Conservation (phyloP, 2,888 invertebrate species). For the Clostera curtula region DNA sequence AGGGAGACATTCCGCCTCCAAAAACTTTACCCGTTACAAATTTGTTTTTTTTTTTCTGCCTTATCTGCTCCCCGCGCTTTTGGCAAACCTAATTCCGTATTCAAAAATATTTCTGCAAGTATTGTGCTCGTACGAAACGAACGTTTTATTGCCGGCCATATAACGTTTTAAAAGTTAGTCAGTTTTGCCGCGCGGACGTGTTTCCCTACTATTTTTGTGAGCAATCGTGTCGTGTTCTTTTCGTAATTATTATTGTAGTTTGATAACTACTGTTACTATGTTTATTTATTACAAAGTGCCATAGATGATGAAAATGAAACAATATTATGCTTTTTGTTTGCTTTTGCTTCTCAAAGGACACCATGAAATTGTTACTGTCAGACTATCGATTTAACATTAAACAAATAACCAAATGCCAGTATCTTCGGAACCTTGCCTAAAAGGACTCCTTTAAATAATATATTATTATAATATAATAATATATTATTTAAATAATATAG, state of each 20-base stretch:
- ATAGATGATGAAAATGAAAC: too few relatives aligned
- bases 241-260: slow-evolving; percentile 64
- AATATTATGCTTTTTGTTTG: slow-evolving; percentile 12
- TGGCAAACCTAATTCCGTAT: slow-evolving; percentile 75
- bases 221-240: slow-evolving; percentile 34
- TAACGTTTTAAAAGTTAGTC: slow-evolving; percentile 74
- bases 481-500: too few relatives aligned
- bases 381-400: too few relatives aligned
- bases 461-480: too few relatives aligned
- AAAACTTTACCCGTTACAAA: slow-evolving; percentile 76
- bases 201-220: slow-evolving; percentile 30
- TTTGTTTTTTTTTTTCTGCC: slow-evolving; percentile 74
- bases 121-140: slow-evolving; percentile 70
- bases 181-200: slow-evolving; percentile 53
- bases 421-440: too few relatives aligned
- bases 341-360: too few relatives aligned
- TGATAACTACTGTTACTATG: slow-evolving; percentile 44
- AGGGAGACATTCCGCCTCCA: slow-evolving; percentile 73
- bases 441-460: too few relatives aligned
- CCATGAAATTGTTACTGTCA: too few relatives aligned
- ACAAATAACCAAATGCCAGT: too few relatives aligned
- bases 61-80: slow-evolving; percentile 73
- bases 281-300: slow-evolving; percentile 43
- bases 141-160: slow-evolving; percentile 71
- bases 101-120: slow-evolving; percentile 75